Percentiles rank a stretch among this genome's conserved stretches.
phyloP scores from a whole-genome alignment of 64 coral and sea anemone genomes.

The Montipora foliosa region DNA sequence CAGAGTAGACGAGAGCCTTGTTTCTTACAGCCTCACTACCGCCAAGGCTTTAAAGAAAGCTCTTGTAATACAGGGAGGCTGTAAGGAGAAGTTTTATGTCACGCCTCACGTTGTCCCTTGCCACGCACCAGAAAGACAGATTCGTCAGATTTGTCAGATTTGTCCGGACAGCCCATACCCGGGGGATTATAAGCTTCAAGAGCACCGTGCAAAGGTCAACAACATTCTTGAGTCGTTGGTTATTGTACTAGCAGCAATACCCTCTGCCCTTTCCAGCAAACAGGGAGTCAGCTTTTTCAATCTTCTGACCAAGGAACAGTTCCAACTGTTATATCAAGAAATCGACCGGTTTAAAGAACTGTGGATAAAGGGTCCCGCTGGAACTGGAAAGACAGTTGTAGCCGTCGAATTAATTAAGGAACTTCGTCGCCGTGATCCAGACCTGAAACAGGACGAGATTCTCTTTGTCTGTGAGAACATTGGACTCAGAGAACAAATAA shows the following conservation, averaged over 20 bases:
- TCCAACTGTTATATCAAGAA: background rate
- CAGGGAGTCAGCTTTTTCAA: conserved; percentile 36
- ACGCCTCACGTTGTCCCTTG: conserved; percentile 6
- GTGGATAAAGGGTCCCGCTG: conserved; percentile 44
- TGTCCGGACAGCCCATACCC: background rate
- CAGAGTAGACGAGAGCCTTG: background rate
- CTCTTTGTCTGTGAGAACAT: conserved; percentile 47
- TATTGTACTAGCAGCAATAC: background rate
- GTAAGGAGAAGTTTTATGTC: conserved; percentile 33
- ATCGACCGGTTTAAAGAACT: background rate
- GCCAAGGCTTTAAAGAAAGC: background rate
- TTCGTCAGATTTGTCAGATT: background rate
- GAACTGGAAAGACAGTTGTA: conserved; percentile 34
- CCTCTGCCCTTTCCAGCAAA: background rate
- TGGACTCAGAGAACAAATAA: background rate
- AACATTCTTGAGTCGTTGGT: conserved; percentile 31
- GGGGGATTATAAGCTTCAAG: background rate
- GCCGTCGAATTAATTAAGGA: conserved; percentile 30
- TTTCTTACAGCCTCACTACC: background rate
- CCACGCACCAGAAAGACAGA: background rate
- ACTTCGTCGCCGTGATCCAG: background rate
- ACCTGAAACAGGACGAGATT: background rate
- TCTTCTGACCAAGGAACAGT: conserved; percentile 27
- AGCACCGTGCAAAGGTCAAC: background rate
- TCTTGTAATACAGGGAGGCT: background rate